Evolutionary conservation across 1,140 invertebrate species (phyloP), one percentile per base, ranked within the genome.

Genomic region (Meloidogyne hapla): DNA sequence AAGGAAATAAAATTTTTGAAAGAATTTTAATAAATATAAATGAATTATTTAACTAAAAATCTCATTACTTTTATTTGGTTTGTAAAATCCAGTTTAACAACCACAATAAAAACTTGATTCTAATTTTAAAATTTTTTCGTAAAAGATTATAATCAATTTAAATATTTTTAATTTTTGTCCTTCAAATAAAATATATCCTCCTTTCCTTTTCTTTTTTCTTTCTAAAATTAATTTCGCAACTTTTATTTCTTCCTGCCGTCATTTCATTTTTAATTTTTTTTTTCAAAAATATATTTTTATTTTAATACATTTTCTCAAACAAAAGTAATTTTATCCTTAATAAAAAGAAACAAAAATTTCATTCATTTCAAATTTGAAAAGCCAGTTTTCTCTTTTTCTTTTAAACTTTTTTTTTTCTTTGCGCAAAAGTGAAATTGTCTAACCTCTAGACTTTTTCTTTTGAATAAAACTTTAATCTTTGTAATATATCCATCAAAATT

Each of bases 71-170:
- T 40, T 68, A 40, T 33, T 40, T 21, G n/a, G 18, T n/a, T n/a
- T n/a, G n/a, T n/a, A n/a, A n/a, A n/a, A n/a, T n/a, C n/a, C n/a
- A 56, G n/a, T 13, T 56, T 56, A 56, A 56, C 6, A 56, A n/a
- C n/a, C n/a, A 6, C 18, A 56, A 56, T n/a, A 48, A 18, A 18
- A 56, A 56, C 18, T 6, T 56, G 18, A 6, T 56, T 56, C n/a
- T 56, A n/a, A n/a, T n/a, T n/a, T n/a, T 15, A 56, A 15, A 8
- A 56, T 6, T n/a, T n/a, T 56, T 56, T 56, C 48, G 48, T 15
- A 45, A 56, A 56, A 56, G 48, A 56, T 56, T 56, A n/a, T 56
- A 56, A 56, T 56, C 48, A 56, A 33, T 56, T 56, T 56, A 56
- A 56, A 42, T 42, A 42, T 56, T 56, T 56, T 56, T n/a, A 56